Conservation (phyloP, 1,140 invertebrate genomes). For the Zeugodacus cucurbitae region DNA sequence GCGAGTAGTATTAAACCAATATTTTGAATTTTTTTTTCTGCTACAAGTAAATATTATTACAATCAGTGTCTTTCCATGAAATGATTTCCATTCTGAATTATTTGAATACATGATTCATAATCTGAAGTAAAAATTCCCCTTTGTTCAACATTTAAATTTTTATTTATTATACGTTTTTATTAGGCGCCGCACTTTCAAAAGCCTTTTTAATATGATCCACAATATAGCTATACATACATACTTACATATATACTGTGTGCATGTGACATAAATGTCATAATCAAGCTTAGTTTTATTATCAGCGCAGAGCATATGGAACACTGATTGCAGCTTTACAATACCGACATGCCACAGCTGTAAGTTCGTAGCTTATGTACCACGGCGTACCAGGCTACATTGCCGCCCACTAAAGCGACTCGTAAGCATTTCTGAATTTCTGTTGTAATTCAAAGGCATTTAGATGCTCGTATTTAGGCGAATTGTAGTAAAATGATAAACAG, state of each 20-base stretch:
- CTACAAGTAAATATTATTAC: no score
- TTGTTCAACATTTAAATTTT: neutral
- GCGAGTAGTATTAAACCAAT: no score
- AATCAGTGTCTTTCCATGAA: no score
- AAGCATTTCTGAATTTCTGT: neutral
- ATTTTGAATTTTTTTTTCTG: no score
- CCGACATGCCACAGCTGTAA: neutral
- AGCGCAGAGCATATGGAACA: neutral
- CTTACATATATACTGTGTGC: neutral
- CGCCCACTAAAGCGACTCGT: neutral
- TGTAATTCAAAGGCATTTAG: neutral
- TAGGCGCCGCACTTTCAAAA: neutral
- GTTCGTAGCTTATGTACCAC: neutral
- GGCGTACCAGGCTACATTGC: neutral
- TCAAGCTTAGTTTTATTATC: neutral
- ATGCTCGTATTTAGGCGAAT: neutral
- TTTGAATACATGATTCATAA: neutral
- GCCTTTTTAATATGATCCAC: no score
- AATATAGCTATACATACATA: neutral
- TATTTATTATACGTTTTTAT: neutral
- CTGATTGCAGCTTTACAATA: neutral
- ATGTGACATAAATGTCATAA: neutral
- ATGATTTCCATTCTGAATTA: no score
- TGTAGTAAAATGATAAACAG: constrained; percentile 1
- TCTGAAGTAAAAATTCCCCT: neutral